These are phyloP conservation scores for Calliphora vicina DNA, from an alignment of 1,140 invertebrate genomes.

Conservation along the genomic window DNA sequence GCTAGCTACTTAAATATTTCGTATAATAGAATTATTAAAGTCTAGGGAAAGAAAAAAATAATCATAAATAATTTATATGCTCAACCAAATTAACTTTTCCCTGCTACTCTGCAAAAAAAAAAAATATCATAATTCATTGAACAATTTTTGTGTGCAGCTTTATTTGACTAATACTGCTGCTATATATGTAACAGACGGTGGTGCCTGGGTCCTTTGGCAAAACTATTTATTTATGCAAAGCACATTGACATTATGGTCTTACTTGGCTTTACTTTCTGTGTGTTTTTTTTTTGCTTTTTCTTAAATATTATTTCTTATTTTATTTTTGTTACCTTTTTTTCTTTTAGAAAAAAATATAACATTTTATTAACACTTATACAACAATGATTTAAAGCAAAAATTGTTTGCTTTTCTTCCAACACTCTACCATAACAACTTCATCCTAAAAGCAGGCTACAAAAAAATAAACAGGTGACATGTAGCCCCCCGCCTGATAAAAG, in stretches of 20 bases:
- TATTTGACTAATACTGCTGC: not conserved
- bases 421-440: not conserved
- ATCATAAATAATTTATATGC: conserved; percentile 23
- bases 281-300: not conserved
- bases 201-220: not conserved
- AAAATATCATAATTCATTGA: conserved; percentile 28
- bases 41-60: not conserved
- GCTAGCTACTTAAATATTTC: not conserved
- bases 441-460: not conserved
- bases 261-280: not conserved
- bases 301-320: conserved; percentile 9
- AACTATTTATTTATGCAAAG: conserved; percentile 34
- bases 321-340: not conserved
- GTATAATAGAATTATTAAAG: not conserved
- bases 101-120: not conserved
- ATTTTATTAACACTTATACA: conserved; percentile 31
- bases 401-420: not conserved
- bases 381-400: not conserved
- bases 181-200: not conserved
- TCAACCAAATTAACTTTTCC: conserved; percentile 25
- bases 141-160: not conserved
- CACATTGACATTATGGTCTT: conserved; percentile 28
- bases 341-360: not conserved
- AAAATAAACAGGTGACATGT: not conserved
- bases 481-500: not conserved